Conservation (phyloP, 2,797 vertebrate species). For the Florisuga fusca region DNA sequence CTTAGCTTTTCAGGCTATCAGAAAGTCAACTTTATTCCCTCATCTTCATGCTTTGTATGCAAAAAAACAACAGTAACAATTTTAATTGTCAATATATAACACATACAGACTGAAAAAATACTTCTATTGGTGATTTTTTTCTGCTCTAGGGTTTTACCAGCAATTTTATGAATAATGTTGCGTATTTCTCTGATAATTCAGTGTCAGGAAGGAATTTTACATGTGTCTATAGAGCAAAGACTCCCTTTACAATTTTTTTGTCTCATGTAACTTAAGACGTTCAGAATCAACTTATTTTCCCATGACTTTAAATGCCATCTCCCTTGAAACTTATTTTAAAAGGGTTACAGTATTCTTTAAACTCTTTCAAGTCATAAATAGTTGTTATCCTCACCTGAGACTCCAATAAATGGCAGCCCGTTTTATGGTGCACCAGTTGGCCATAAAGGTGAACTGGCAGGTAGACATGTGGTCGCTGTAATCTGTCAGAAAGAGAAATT, state of each 20-base stretch:
- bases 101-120: neutral
- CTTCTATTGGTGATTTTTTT: neutral
- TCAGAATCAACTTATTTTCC: neutral
- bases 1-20: neutral
- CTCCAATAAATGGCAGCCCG: conserved; percentile 97
- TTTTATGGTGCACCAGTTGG: conserved; percentile 98
- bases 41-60: neutral
- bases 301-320: neutral
- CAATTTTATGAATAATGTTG: neutral
- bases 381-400: conserved; percentile 86
- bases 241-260: neutral
- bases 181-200: neutral
- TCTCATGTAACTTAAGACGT: neutral
- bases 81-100: neutral
- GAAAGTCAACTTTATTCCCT: neutral
- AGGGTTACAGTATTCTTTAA: neutral
- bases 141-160: neutral
- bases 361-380: neutral
- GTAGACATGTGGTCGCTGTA: conserved; percentile 96
- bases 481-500: conserved; percentile 80
- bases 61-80: neutral
- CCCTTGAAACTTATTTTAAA: neutral
- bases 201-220: neutral
- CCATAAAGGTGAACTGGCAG: conserved; percentile 97
- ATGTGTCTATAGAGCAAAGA: neutral